A percentile compares a stretch with the other conserved stretches of the same genome.
phyloP scores from a whole-genome alignment of 1,140 invertebrate species.

The Druon quercuslanigerum region DNA sequence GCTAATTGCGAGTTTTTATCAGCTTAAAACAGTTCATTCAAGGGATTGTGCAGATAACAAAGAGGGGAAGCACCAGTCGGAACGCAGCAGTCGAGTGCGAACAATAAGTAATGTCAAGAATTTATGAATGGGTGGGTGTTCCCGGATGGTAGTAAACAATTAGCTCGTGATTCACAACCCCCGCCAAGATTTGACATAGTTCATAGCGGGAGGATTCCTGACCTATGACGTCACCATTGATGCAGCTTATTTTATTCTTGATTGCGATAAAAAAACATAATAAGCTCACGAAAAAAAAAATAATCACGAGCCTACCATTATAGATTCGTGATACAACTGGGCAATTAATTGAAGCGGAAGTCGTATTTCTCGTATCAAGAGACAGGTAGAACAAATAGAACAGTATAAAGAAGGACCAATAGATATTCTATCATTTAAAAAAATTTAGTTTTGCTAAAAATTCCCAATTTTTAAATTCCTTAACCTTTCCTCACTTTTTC shows the following conservation, averaged over 20 bases:
- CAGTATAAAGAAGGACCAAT: no score
- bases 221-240: not conserved
- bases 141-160: constrained; percentile 38
- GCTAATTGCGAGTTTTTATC: constrained; percentile 29
- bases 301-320: no score
- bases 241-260: not conserved
- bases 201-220: constrained; percentile 21
- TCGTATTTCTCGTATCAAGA: no score
- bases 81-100: constrained; percentile 5
- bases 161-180: constrained; percentile 32
- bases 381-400: no score
- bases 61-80: not conserved
- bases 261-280: no score
- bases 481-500: no score
- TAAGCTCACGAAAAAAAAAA: no score
- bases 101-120: constrained; percentile 41
- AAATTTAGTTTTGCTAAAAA: no score
- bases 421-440: no score
- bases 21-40: constrained; percentile 10
- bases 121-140: constrained; percentile 46
- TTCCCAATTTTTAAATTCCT: no score
- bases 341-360: no score
- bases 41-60: constrained; percentile 17
- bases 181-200: constrained; percentile 34
- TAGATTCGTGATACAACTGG: no score